Conservation (phyloP, 2,888 invertebrate genomes). For the Toxonevra muliebris region DNA sequence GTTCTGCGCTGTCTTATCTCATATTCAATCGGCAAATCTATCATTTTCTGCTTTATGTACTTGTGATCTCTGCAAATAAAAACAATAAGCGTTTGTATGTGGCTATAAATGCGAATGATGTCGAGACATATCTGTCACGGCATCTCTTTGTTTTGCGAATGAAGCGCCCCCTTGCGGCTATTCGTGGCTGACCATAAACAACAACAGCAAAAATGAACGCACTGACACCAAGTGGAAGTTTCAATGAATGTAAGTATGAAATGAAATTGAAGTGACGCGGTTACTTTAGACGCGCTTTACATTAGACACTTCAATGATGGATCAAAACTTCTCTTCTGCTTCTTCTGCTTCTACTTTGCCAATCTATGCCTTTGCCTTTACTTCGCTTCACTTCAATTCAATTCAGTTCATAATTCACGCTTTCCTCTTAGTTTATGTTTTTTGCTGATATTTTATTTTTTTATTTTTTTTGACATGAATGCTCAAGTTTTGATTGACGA, state of each 20-base stretch:
- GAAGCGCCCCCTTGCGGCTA: conserved; percentile 33
- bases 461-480: conserved; percentile 26
- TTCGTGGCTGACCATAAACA: conserved; percentile 6
- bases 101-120: neutral
- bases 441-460: too few relatives aligned
- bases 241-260: neutral
- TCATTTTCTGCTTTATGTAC: conserved; percentile 13
- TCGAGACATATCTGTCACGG: conserved; percentile 35
- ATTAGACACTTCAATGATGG: conserved; percentile 22
- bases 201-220: neutral
- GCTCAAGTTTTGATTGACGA: conserved; percentile 37
- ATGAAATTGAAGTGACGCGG: conserved; percentile 6
- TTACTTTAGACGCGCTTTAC: conserved; percentile 14
- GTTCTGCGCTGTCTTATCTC: conserved; percentile 4
- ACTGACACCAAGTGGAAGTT: neutral
- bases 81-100: too few relatives aligned
- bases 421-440: conserved; percentile 15
- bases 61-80: neutral
- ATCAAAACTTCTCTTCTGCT: neutral
- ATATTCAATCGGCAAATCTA: conserved; percentile 26
- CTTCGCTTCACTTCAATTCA: conserved; percentile 26
- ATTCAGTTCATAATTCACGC: conserved; percentile 34
- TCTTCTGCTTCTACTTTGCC: too few relatives aligned
- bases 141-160: conserved; percentile 31
- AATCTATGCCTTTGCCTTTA: neutral